Evolutionary conservation across 2,888 invertebrate species (phyloP).

Genomic region (Drosophila nigricruria): DNA sequence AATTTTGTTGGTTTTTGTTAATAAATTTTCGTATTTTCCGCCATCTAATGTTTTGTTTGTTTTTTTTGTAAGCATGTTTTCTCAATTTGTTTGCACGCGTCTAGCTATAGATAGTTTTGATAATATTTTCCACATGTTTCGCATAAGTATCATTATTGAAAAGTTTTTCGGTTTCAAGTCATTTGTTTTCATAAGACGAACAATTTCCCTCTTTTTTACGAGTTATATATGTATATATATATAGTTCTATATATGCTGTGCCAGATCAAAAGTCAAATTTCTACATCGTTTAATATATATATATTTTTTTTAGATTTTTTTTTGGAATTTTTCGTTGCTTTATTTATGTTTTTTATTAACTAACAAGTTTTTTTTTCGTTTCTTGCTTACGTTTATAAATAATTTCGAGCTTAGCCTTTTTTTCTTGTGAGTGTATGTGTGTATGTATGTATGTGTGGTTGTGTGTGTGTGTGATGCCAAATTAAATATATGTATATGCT

Average conservation of each 20-base stretch:
- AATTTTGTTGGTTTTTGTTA: constrained; percentile 67
- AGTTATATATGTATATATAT: constrained; percentile 34
- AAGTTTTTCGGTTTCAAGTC: constrained; percentile 57
- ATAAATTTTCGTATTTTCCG: constrained; percentile 50
- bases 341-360: constrained; percentile 73
- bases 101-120: constrained; percentile 58
- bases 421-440: constrained; percentile 52
- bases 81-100: constrained; percentile 65
- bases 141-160: constrained; percentile 46
- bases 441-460: constrained; percentile 36
- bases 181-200: constrained; percentile 65
- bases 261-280: constrained; percentile 57
- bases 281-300: constrained; percentile 31
- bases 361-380: constrained; percentile 64
- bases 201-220: constrained; percentile 53
- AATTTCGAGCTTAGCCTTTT: constrained; percentile 79
- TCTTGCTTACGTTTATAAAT: constrained; percentile 69
- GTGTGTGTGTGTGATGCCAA: constrained; percentile 50
- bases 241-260: constrained; percentile 36
- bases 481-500: constrained; percentile 47
- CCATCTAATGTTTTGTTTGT: constrained; percentile 1
- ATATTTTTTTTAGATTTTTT: constrained; percentile 29
- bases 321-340: constrained; percentile 64
- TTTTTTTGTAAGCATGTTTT: constrained; percentile 50
- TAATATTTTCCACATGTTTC: constrained; percentile 31